Percentiles rank a stretch among this genome's conserved stretches.
These are phyloP conservation scores for Eremophila alpestris DNA, from an alignment of 2,797 vertebrate species.

Conservation along the genomic window DNA sequence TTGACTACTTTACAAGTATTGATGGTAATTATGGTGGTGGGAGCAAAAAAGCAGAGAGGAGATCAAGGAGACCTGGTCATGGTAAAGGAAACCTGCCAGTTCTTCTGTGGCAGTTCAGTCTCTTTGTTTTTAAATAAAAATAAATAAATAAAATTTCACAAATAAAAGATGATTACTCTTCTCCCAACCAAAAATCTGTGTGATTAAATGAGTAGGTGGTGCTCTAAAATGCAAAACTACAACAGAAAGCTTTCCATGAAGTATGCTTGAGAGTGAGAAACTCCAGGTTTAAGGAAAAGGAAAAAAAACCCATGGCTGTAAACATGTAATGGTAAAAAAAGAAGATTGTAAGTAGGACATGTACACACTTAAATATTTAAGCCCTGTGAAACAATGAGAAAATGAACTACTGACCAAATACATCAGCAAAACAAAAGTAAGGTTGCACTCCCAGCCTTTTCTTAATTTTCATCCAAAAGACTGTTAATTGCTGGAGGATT, in stretches of 20 bases:
- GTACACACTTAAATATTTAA: slow-evolving; percentile 13
- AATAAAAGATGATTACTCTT: slow-evolving; percentile 50
- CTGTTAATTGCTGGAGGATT: slow-evolving; percentile 62
- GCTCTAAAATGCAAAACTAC: slow-evolving; percentile 50
- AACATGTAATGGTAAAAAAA: background rate
- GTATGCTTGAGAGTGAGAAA: slow-evolving; percentile 37
- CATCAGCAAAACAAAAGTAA: slow-evolving; percentile 50
- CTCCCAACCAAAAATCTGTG: background rate
- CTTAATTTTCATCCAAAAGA: slow-evolving; percentile 23
- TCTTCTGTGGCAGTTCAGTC: background rate
- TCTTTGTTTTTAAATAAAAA: slow-evolving; percentile 31
- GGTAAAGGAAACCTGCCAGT: background rate
- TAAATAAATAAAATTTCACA: background rate
- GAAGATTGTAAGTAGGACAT: background rate
- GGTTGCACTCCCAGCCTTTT: slow-evolving; percentile 33
- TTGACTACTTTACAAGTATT: background rate
- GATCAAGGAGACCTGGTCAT: background rate
- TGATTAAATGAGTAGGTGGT: slow-evolving; percentile 53
- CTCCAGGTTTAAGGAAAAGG: background rate
- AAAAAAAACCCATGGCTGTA: background rate
- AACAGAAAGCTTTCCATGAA: slow-evolving; percentile 42
- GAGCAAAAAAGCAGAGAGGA: background rate
- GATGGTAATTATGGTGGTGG: background rate
- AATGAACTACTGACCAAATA: slow-evolving; percentile 43
- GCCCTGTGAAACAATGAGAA: slow-evolving; percentile 6